A percentile compares a stretch with the other conserved stretches of the same genome.
These are phyloP conservation scores for Platygyra sinensis DNA, from an alignment of 64 coral and sea anemone genomes.

Conservation along the genomic window DNA sequence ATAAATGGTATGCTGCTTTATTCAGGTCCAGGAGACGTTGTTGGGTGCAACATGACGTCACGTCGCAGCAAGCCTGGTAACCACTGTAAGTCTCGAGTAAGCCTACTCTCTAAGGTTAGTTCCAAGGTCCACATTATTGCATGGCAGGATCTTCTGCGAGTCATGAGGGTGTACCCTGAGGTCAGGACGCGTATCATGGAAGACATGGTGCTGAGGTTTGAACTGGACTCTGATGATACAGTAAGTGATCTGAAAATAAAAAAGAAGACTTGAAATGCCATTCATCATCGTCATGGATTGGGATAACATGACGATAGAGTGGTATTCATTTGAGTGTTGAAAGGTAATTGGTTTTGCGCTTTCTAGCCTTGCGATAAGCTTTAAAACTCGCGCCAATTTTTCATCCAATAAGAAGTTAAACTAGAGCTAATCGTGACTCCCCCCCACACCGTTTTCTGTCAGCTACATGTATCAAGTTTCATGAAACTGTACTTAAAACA, in stretches of 20 bases:
- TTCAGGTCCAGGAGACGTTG: conserved; percentile 51
- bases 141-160: conserved; percentile 20
- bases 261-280: too few species aligned
- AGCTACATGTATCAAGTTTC: too few species aligned
- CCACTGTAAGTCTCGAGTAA: conserved; percentile 27
- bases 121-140: conserved; percentile 43
- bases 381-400: too few species aligned
- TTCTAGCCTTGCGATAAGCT: too few species aligned
- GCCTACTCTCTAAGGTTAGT: conserved; percentile 18
- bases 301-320: too few species aligned
- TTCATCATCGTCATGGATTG: too few species aligned
- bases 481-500: too few species aligned
- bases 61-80: not conserved
- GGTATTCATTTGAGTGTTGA: too few species aligned
- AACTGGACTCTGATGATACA: not conserved
- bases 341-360: too few species aligned
- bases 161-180: conserved; percentile 49
- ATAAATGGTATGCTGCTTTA: not conserved
- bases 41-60: conserved; percentile 17
- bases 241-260: not conserved
- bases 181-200: conserved; percentile 18
- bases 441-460: too few species aligned
- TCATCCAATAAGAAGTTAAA: too few species aligned
- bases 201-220: not conserved
- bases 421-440: too few species aligned